A percentile compares a stretch with the other conserved stretches of the same genome.
phyloP scores from a whole-genome alignment of 2,888 invertebrate genomes.

The Heliconius ismenius region DNA sequence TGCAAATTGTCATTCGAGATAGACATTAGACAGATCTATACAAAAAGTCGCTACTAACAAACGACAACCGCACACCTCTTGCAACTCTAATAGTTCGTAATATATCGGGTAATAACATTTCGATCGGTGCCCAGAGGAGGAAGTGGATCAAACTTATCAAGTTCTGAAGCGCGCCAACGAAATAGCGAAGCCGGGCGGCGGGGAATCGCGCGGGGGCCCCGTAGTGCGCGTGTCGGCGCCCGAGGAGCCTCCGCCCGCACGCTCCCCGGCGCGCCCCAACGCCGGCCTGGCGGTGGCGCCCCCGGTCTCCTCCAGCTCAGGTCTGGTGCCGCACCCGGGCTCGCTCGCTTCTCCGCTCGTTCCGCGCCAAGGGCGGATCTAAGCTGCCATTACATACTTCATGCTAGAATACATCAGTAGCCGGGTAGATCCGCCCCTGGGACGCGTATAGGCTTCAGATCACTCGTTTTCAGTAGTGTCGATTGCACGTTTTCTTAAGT shows the following conservation, averaged over 20 bases:
- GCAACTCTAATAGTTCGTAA: constrained; percentile 30
- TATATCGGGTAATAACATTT: constrained; percentile 64
- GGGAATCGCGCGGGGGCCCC: constrained; percentile 78
- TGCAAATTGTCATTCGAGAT: constrained; percentile 43
- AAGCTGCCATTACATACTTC: constrained; percentile 20
- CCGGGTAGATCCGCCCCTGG: constrained; percentile 49
- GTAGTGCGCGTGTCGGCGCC: constrained; percentile 75
- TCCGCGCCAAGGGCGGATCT: constrained; percentile 65
- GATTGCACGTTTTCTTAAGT: constrained; percentile 75
- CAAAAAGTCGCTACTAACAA: constrained; percentile 51
- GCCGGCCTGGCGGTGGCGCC: constrained; percentile 84
- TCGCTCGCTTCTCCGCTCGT: constrained; percentile 71
- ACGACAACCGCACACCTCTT: constrained; percentile 30
- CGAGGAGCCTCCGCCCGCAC: constrained; percentile 66
- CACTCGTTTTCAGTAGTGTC: constrained; percentile 79
- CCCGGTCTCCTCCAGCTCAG: constrained; percentile 86
- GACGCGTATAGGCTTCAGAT: constrained; percentile 68
- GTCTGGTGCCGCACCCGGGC: constrained; percentile 79
- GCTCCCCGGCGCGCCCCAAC: constrained; percentile 74
- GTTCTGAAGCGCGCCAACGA: constrained; percentile 97
- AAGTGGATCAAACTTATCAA: constrained; percentile 96
- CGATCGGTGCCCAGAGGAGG: constrained; percentile 82
- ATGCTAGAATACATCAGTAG: not conserved
- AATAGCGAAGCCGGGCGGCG: constrained; percentile 84
- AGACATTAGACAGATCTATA: constrained; percentile 40